phyloP scores from a whole-genome alignment of 2,888 invertebrate species.

The Chrysodeixis includens region DNA sequence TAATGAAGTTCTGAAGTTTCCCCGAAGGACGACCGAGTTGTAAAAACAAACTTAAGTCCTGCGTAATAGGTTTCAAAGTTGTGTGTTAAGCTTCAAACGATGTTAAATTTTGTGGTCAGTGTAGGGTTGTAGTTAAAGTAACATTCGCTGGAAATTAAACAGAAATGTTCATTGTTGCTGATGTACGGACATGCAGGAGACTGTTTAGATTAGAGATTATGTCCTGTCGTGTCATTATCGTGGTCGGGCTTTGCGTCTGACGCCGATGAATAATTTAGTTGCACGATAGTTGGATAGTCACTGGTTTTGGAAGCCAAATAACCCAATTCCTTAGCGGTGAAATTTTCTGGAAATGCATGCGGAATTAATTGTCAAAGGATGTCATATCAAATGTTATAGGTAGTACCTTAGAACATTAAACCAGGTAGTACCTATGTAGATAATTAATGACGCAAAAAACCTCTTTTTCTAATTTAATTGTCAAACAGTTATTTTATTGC shows the following conservation, averaged over 20 bases:
- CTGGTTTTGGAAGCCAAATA: neutral
- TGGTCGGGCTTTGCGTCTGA: neutral
- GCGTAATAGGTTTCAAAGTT: constrained; percentile 65
- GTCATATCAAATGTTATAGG: too few species aligned
- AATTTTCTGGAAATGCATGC: too few species aligned
- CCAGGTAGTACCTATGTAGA: too few species aligned
- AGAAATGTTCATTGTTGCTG: constrained; percentile 45
- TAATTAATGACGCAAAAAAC: too few species aligned
- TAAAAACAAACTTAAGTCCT: constrained; percentile 64
- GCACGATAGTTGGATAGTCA: neutral
- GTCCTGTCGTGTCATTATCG: neutral
- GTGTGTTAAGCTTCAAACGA: constrained; percentile 48
- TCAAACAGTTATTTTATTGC: too few species aligned
- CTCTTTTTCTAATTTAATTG: too few species aligned
- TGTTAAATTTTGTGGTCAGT: constrained; percentile 70
- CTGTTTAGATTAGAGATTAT: constrained; percentile 23
- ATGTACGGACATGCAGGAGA: constrained; percentile 13
- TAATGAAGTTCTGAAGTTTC: constrained; percentile 83
- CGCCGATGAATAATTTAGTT: neutral
- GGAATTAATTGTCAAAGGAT: too few species aligned
- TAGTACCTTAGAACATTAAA: too few species aligned
- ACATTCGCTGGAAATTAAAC: constrained; percentile 57
- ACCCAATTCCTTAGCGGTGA: too few species aligned
- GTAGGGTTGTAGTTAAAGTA: constrained; percentile 57
- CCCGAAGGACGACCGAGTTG: constrained; percentile 54